Evolutionary conservation across 2,113 vertebrate species (phyloP).

Genomic region (Nipponia nippon): DNA sequence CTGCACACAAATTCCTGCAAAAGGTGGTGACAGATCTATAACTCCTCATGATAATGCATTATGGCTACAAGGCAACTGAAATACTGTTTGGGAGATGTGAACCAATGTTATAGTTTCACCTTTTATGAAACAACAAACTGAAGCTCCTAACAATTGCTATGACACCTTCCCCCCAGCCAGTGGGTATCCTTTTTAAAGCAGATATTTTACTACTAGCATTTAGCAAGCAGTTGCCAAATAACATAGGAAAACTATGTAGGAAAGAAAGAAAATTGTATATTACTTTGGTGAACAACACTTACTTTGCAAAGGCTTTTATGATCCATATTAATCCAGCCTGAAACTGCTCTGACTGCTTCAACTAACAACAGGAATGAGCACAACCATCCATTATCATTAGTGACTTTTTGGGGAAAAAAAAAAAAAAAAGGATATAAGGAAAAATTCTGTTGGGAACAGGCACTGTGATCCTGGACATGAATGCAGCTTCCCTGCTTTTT

Average conservation of each 20-base stretch:
- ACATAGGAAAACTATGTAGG: background rate
- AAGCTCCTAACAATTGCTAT: background rate
- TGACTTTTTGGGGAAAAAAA: background rate
- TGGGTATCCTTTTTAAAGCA: background rate
- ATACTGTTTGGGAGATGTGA: background rate
- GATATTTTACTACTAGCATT: background rate
- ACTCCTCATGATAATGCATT: background rate
- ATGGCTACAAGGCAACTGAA: background rate
- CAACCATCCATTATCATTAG: background rate
- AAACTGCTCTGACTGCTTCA: background rate
- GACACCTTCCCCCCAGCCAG: accelerated
- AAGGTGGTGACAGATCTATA: background rate
- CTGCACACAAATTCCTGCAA: background rate
- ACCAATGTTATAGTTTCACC: background rate
- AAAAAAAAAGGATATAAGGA: background rate
- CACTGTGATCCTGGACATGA: background rate
- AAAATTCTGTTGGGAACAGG: background rate
- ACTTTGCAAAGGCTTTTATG: background rate
- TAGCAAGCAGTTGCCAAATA: background rate
- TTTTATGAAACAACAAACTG: background rate
- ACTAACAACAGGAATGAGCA: background rate
- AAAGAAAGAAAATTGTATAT: background rate
- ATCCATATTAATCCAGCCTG: background rate
- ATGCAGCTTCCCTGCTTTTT: background rate
- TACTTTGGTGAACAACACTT: background rate